Evolutionary conservation across 2,888 invertebrate species (phyloP).

Genomic region (Axea sp.): DNA sequence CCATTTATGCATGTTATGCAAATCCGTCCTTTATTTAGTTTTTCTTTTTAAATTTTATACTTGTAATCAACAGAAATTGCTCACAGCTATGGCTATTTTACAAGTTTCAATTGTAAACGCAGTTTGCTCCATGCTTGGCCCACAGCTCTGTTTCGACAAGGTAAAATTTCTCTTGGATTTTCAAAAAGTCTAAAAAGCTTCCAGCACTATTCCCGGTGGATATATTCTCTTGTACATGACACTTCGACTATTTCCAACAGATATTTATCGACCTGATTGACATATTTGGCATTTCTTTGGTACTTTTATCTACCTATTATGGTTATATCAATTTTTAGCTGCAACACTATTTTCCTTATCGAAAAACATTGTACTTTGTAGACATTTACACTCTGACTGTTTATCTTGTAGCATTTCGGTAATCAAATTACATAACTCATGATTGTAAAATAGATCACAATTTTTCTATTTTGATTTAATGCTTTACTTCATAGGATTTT

Average conservation of each 20-base stretch:
- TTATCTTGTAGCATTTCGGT: too few relatives aligned
- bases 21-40: constrained; percentile 57
- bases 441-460: too few relatives aligned
- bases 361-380: background rate
- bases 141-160: constrained; percentile 62
- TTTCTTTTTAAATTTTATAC: constrained; percentile 47
- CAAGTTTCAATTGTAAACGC: constrained; percentile 63
- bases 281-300: constrained; percentile 37
- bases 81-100: constrained; percentile 27
- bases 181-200: constrained; percentile 67
- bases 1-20: too few relatives aligned
- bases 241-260: constrained; percentile 49
- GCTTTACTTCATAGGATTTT: too few relatives aligned
- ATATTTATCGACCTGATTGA: constrained; percentile 54
- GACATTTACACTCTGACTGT: too few relatives aligned
- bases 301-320: constrained; percentile 36
- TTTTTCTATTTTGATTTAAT: too few relatives aligned
- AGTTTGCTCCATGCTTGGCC: constrained; percentile 67
- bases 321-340: constrained; percentile 7
- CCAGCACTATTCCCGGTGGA: constrained; percentile 28
- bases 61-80: constrained; percentile 44
- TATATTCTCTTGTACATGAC: constrained; percentile 40
- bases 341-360: constrained; percentile 1
- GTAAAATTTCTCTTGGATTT: constrained; percentile 67
- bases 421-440: too few relatives aligned